Base-by-base conservation (phyloP, 2,797 vertebrate species). In the Neosilurus hyrtlii region DNA sequence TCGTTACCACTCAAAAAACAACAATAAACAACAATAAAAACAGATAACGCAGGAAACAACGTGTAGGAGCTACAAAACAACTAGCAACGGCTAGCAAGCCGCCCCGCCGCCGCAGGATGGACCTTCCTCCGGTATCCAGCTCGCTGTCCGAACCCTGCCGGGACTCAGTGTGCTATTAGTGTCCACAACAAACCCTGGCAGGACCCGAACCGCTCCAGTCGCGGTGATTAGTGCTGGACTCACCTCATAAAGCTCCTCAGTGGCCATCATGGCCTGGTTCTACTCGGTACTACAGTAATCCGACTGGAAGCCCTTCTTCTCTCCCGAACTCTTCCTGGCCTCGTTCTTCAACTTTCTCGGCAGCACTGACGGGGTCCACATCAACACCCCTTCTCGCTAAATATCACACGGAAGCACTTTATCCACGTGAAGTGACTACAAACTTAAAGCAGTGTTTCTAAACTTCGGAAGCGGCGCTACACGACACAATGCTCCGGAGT, bases 241-340 rank as follows among this genome's bases (percentile, higher is more conserved):
- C 85, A 94, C 93, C 93, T 94, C 93, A 83, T 93, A 94, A 18
- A 94, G 90, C 85, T 94, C 92, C 79, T 94, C 93, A 59, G 93
- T 92, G 79, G 93, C 93, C 93, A 94, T 94, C 87, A 80, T 83
- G 85, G 79, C 83, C 85, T 86, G 80, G 79, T 84, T 30, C 75
- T 67, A 30, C 57, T 85, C 86, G 83, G 71, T 82, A 82, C 75
- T 84, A 82, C 35, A 79, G 79, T 77, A 86, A 86, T 85, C 83
- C 80, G 85, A 79, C 20, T 65, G 72, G 37, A 66, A 78, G 59
- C 63, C 67, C 71, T 74, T 81, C 37, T 85, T 11, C 68, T 65
- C 1, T 82, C 72, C 54, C 66, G 1, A 52, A 74, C 12, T 26
- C 1, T 57, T 70, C 54, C 62, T 63, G 51, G 66, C 66, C 74